phyloP scores from a whole-genome alignment of 2,888 invertebrate species.

The Bombyx huttoni region DNA sequence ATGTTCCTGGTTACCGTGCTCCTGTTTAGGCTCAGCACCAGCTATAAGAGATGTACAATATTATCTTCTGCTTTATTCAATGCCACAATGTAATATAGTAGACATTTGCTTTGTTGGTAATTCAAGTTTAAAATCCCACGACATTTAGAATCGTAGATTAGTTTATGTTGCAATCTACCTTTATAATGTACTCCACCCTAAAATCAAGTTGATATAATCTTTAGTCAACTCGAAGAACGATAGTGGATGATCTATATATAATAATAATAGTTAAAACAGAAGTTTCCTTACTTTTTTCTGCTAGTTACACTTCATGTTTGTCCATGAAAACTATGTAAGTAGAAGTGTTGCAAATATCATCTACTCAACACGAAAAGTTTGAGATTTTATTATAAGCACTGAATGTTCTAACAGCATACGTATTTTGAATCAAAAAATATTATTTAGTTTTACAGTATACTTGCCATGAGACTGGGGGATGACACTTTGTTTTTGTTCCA shows the following conservation, averaged over 20 bases:
- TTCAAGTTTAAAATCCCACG: constrained; percentile 3
- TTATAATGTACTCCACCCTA: constrained; percentile 49
- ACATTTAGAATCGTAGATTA: not conserved
- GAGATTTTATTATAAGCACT: too few relatives aligned
- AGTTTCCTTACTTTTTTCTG: too few relatives aligned
- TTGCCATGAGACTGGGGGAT: constrained; percentile 36
- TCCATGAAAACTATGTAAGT: too few relatives aligned
- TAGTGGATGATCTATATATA: constrained; percentile 33
- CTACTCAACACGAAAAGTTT: too few relatives aligned
- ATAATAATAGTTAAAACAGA: too few relatives aligned
- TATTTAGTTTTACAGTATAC: constrained; percentile 1
- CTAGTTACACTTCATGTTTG: too few relatives aligned
- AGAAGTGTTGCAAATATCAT: too few relatives aligned
- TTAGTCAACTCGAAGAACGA: constrained; percentile 58
- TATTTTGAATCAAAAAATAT: not conserved
- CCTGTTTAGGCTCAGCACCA: constrained; percentile 39
- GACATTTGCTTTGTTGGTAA: not conserved
- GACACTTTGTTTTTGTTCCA: constrained; percentile 48
- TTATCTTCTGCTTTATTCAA: not conserved
- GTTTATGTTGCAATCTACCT: constrained; percentile 8
- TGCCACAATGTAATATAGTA: not conserved
- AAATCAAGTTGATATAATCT: constrained; percentile 56
- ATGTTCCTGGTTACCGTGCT: constrained; percentile 34
- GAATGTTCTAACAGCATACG: not conserved
- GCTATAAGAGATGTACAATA: constrained; percentile 12